Evolutionary conservation across 2,888 invertebrate species (phyloP), one percentile per base, ranked within the genome.

Genomic region (Dyspetes luteomarginatus): DNA sequence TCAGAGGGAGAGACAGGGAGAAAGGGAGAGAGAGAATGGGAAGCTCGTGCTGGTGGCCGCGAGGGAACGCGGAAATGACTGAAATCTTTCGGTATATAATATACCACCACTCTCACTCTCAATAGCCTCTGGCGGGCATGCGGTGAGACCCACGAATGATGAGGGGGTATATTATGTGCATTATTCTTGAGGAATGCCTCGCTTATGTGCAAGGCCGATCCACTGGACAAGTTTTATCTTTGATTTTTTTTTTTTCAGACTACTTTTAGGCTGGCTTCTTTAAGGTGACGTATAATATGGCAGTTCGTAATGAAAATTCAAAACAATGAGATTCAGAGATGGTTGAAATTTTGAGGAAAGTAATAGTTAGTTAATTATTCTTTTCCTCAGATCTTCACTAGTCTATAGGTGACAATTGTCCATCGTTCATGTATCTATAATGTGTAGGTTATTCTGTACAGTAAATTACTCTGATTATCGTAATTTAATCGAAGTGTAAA

Each of bases 1-100:
- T n/a, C 62, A 55, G 65, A 64, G 64, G 55, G 71, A 56, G 78
- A 62, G 58, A 50, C 41, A 74, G 43, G 28, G 56, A 58, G 62
- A 43, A 22, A 30, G 45, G 4, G 48, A n/a, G 24, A 22, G 24
- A 26, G 50, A 41, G 71, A 73, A 71, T 55, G 58, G 64, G 58
- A 64, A 56, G 56, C 28, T 64, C 56, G 64, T 36, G 36, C 71
- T 71, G 69, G 71, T 76, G 75, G 58, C 75, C 76, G 72, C 78
- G 78, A 78, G 83, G 73, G 84, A 86, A 85, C 72, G 78, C 82
- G 83, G 83, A 84, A 87, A 86, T 85, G 86, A 85, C 85, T 86
- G 87, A 88, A 89, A 90, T 89, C 88, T 88, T 88, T 88, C 81
- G 85, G 82, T 79, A 36, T 41, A 72, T 72, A 60, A 68, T 74